phyloP scores from a whole-genome alignment of 2,113 vertebrate species.

The Rostratula benghalensis region DNA sequence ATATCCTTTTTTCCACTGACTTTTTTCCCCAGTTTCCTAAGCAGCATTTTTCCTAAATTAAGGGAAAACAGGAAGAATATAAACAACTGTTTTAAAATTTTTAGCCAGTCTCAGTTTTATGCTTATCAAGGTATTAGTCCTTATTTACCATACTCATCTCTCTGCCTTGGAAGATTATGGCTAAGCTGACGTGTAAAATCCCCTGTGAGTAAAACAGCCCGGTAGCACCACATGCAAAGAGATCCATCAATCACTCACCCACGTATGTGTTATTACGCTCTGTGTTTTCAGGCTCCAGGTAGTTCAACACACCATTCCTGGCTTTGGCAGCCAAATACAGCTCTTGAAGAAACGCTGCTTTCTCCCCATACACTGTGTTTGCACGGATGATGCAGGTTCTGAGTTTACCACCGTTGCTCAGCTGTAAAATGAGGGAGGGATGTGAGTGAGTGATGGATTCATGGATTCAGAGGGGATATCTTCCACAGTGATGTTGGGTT shows the following conservation, averaged over 20 bases:
- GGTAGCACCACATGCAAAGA: not conserved
- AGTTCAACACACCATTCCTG: not conserved
- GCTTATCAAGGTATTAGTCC: not conserved
- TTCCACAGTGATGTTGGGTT: not conserved
- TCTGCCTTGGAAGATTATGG: not conserved
- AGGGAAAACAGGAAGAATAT: not conserved
- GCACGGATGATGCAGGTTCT: not conserved
- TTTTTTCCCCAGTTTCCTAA: not conserved
- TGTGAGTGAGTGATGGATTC: not conserved
- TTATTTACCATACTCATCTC: not conserved
- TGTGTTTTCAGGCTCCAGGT: not conserved
- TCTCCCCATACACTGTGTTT: slow-evolving; percentile 19
- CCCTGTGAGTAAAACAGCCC: not conserved
- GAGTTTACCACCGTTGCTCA: not conserved
- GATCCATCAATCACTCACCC: not conserved
- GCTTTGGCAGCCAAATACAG: not conserved
- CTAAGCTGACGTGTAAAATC: not conserved
- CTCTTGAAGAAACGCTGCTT: not conserved
- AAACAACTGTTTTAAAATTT: not conserved
- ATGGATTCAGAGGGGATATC: not conserved
- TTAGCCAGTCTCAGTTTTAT: not conserved
- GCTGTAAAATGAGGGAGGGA: not conserved
- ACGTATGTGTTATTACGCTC: not conserved
- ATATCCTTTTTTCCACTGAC: not conserved
- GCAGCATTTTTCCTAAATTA: not conserved